These are phyloP conservation scores for Thereva nobilitata DNA, from an alignment of 2,888 invertebrate genomes.

Conservation along the genomic window DNA sequence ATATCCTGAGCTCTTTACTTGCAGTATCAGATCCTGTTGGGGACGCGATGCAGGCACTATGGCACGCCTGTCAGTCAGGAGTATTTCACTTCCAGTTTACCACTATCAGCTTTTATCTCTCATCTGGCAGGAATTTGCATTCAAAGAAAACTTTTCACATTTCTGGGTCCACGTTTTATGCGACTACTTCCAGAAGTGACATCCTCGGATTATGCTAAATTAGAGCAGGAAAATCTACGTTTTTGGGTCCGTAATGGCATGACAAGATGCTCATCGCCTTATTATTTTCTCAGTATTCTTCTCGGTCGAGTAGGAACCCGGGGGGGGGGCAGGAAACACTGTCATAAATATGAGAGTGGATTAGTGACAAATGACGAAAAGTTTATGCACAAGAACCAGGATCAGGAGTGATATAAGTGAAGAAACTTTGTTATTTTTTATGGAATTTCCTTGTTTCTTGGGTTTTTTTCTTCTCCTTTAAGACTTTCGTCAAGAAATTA, in stretches of 20 bases:
- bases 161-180: conserved; percentile 21
- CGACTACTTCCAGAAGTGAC: conserved; percentile 19
- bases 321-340: not conserved
- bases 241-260: conserved; percentile 12
- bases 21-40: too few relatives aligned
- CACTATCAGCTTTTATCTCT: conserved; percentile 21
- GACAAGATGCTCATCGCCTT: conserved; percentile 13
- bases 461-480: too few relatives aligned
- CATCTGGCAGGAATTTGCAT: conserved; percentile 16
- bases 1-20: too few relatives aligned
- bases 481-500: too few relatives aligned
- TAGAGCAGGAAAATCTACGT: conserved; percentile 22
- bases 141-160: conserved; percentile 15
- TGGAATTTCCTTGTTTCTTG: too few relatives aligned
- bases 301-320: not conserved
- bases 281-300: conserved; percentile 7
- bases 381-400: too few relatives aligned
- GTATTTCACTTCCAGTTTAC: conserved; percentile 21
- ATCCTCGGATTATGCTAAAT: conserved; percentile 38
- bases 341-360: too few relatives aligned
- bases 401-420: too few relatives aligned
- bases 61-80: too few relatives aligned
- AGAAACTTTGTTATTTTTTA: too few relatives aligned
- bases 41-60: too few relatives aligned
- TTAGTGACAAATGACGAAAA: too few relatives aligned